phyloP scores from a whole-genome alignment of 2,797 vertebrate species.

The Hoplostethus mediterraneus region DNA sequence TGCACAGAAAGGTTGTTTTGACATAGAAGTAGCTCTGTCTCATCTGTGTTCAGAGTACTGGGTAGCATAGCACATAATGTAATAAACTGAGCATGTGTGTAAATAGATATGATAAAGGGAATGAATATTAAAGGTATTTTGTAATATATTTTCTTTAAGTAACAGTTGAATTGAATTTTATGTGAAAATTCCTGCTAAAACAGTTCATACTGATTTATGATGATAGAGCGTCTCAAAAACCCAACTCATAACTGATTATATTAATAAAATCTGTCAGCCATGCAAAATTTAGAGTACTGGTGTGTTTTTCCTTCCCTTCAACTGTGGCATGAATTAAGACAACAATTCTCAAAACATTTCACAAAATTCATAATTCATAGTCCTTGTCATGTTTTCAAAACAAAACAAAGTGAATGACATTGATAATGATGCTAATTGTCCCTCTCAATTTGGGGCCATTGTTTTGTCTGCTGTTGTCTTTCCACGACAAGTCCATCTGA shows the following conservation, averaged over 20 bases:
- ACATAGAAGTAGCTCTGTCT: background rate
- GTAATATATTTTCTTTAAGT: background rate
- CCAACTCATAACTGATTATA: conserved; percentile 39
- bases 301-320: conserved; percentile 31
- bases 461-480: conserved; percentile 67
- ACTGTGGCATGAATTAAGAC: conserved; percentile 43
- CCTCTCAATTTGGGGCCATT: conserved; percentile 67
- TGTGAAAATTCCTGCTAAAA: conserved; percentile 5
- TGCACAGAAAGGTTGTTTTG: conserved; percentile 14
- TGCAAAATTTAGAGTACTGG: conserved; percentile 45
- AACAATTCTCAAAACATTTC: conserved; percentile 47
- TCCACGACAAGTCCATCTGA: conserved; percentile 66
- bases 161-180: background rate
- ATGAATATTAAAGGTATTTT: too few relatives aligned
- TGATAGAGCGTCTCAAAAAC: conserved; percentile 27
- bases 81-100: background rate
- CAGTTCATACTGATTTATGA: conserved; percentile 39
- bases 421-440: conserved; percentile 73
- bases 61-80: background rate
- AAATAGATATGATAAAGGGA: background rate
- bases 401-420: conserved; percentile 72
- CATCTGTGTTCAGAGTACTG: background rate
- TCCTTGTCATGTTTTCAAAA: conserved; percentile 66
- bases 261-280: conserved; percentile 46
- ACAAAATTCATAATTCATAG: conserved; percentile 57